These are phyloP conservation scores for Halisarca cf. caerulea DNA, from an alignment of 37 sponge, comb jelly and placozoan genomes.

Conservation along the genomic window DNA sequence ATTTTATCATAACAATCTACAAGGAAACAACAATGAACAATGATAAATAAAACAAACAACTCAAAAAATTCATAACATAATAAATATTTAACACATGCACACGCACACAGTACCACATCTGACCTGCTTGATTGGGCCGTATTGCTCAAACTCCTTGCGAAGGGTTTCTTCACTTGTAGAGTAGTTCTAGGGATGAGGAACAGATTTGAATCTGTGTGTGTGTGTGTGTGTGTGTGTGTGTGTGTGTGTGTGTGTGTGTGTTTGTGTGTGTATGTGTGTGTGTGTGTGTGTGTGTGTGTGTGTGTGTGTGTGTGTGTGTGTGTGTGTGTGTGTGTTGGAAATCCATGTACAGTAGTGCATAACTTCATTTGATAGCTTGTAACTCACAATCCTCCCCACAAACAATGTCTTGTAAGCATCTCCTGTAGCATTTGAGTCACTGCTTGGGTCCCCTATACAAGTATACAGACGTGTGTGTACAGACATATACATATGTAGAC, in stretches of 20 bases:
- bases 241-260: background rate
- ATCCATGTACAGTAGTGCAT: no score
- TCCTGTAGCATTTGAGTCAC: slow-evolving; percentile 70
- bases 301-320: background rate
- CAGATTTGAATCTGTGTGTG: background rate
- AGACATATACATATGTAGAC: no score
- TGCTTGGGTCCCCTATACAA: slow-evolving; percentile 85
- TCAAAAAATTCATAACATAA: no score
- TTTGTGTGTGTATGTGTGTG: background rate
- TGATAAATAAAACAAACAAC: no score
- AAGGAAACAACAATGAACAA: background rate
- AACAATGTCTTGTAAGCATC: slow-evolving; percentile 98
- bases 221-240: background rate
- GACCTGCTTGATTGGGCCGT: slow-evolving; percentile 89
- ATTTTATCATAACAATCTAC: slow-evolving; percentile 68
- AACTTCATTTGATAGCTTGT: no score
- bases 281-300: background rate
- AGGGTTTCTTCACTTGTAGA: slow-evolving; percentile 91
- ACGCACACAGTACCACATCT: background rate
- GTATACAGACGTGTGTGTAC: no score
- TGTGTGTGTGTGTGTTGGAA: no score
- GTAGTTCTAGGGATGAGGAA: slow-evolving; percentile 64
- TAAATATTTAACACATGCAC: no score
- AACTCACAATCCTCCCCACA: slow-evolving; percentile 87
- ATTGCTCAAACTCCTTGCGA: slow-evolving; percentile 89